These are phyloP conservation scores for Syngnathoides biaculeatus DNA, from an alignment of 2,113 vertebrate species.

Conservation along the genomic window DNA sequence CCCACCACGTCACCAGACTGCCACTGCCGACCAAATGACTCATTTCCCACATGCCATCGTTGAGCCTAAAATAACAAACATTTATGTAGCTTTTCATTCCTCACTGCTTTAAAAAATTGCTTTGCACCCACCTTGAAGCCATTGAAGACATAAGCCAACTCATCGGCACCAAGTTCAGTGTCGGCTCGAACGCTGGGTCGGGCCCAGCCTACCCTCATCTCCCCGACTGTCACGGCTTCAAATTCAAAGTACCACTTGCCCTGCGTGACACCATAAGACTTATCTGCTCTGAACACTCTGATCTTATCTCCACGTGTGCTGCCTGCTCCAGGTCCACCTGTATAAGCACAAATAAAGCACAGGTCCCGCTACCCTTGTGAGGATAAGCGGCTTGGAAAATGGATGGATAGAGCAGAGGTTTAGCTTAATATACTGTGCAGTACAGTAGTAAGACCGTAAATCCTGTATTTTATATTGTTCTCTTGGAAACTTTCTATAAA, in stretches of 20 bases:
- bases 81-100: not conserved
- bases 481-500: slow-evolving; percentile 8
- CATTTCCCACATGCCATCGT: slow-evolving; percentile 88
- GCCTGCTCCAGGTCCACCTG: slow-evolving; percentile 67
- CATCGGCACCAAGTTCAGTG: slow-evolving; percentile 82
- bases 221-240: slow-evolving; percentile 85
- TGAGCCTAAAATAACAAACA: slow-evolving; percentile 76
- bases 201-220: slow-evolving; percentile 93
- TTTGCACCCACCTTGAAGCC: slow-evolving; percentile 78
- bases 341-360: slow-evolving; percentile 16
- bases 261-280: slow-evolving; percentile 79
- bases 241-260: slow-evolving; percentile 95
- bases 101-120: not conserved
- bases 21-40: slow-evolving; percentile 87
- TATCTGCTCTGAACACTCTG: slow-evolving; percentile 86
- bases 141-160: slow-evolving; percentile 88
- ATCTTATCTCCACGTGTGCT: slow-evolving; percentile 72
- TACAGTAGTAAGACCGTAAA: too few relatives aligned
- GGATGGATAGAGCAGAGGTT: too few relatives aligned
- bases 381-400: too few relatives aligned
- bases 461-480: not conserved
- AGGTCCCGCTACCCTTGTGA: too few relatives aligned
- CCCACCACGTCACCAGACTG: slow-evolving; percentile 87
- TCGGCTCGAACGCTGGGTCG: slow-evolving; percentile 82
- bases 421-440: too few relatives aligned